These are phyloP conservation scores for Cacoxenus indagator DNA, from an alignment of 2,888 invertebrate species.

Conservation along the genomic window DNA sequence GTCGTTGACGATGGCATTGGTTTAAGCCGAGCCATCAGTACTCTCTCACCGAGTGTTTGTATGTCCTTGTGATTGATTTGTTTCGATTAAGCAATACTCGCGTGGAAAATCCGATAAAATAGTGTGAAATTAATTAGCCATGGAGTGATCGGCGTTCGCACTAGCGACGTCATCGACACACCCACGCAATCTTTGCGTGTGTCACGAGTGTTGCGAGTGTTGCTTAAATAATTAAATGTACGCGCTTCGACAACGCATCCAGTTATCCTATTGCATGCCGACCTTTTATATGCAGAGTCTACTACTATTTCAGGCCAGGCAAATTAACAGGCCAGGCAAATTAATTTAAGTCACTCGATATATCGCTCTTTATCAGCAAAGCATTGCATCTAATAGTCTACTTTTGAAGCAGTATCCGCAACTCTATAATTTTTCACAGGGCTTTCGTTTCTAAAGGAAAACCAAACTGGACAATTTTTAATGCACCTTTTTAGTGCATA, in stretches of 20 bases:
- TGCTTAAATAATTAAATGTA: constrained; percentile 57
- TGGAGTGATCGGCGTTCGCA: constrained; percentile 19
- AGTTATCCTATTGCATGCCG: too few relatives aligned
- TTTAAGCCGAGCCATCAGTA: constrained; percentile 48
- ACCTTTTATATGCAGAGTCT: neutral
- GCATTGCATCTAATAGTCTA: constrained; percentile 35
- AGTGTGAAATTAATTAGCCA: constrained; percentile 61
- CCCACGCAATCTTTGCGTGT: constrained; percentile 27
- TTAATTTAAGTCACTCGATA: constrained; percentile 42
- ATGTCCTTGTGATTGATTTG: constrained; percentile 51
- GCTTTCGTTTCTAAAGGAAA: too few relatives aligned
- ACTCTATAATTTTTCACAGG: neutral
- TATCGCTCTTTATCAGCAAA: constrained; percentile 1
- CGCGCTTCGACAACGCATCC: constrained; percentile 36
- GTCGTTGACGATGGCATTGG: constrained; percentile 27
- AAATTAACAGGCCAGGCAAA: constrained; percentile 34
- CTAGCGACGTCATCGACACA: constrained; percentile 34
- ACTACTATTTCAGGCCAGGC: neutral
- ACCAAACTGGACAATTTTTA: too few relatives aligned
- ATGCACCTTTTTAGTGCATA: too few relatives aligned
- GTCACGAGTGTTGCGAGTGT: too few relatives aligned
- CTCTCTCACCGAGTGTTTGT: constrained; percentile 20
- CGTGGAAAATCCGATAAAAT: constrained; percentile 53
- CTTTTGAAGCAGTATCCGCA: neutral
- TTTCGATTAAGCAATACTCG: constrained; percentile 50